Evolutionary conservation across 2,888 invertebrate species (phyloP).

Genomic region (Eupithecia abbreviata): DNA sequence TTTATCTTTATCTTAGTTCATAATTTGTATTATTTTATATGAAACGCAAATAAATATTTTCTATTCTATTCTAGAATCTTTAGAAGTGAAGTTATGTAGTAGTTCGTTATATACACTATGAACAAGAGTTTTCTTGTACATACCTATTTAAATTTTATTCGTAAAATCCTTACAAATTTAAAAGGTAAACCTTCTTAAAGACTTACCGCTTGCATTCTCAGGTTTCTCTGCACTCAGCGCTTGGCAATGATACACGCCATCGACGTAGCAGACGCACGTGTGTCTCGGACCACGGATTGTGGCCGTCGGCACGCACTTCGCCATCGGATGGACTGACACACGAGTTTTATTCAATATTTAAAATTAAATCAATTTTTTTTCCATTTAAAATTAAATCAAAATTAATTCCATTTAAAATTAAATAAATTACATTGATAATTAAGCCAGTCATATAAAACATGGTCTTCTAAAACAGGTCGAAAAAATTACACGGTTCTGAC

Average conservation of each 20-base stretch:
- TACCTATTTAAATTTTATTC: not conserved
- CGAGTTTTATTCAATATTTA: conserved; percentile 14
- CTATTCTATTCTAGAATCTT: too few relatives aligned
- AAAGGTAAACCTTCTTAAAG: not conserved
- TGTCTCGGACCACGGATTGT: conserved; percentile 56
- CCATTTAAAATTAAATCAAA: not conserved
- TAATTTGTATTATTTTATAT: too few relatives aligned
- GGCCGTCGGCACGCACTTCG: conserved; percentile 58
- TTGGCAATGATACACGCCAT: conserved; percentile 61
- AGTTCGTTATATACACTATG: not conserved
- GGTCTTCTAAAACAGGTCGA: too few relatives aligned
- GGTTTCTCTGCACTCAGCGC: conserved; percentile 12
- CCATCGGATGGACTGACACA: conserved; percentile 51
- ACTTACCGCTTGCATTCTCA: not conserved
- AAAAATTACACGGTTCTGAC: too few relatives aligned
- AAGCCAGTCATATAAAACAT: too few relatives aligned
- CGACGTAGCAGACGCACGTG: conserved; percentile 55
- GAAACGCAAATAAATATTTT: too few relatives aligned
- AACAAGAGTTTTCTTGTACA: not conserved
- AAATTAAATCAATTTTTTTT: conserved; percentile 2
- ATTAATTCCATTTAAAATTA: not conserved
- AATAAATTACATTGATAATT: too few relatives aligned
- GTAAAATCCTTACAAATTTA: not conserved
- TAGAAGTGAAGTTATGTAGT: too few relatives aligned
- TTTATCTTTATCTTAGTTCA: too few relatives aligned